Evolutionary conservation across 2,888 invertebrate genomes (phyloP), one percentile per base, ranked within the genome.

Genomic region (Morinoia aosen): DNA sequence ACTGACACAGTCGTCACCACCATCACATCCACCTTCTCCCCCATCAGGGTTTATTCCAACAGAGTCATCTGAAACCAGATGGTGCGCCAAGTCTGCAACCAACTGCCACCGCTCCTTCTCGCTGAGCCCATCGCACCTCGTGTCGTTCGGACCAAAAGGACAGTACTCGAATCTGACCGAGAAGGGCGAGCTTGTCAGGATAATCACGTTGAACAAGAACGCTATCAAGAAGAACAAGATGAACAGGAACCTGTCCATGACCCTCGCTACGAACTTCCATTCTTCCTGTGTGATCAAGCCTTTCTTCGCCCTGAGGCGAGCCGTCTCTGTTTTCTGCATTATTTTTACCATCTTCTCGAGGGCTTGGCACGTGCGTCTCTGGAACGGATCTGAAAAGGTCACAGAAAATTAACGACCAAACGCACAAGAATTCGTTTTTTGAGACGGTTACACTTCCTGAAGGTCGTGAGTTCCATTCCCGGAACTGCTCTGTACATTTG

Each of bases 181-280:
- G 90, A 58, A 96, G 5, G 96, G 96, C 10, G 96, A 96, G 76
- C 95, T 95, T 7, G 96, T 95, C 91, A 96, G 95, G 64, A 96
- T 96, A 90, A 95, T 95, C 33, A 95, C 39, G 94, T 96, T 96
- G 95, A 96, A 96, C 88, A 96, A 94, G 48, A 96, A 94, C 3
- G 96, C 95, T 25, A 57, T 64, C 33, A 95, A 48, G 88, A 93
- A 90, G 95, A 96, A 96, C 40, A 95, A 14, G 90, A 96, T 96
- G 91, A 96, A 96, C 58, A 96, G 95, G 57, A 96, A n/a, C 1
- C 96, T 95, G 91, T 96, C 96, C 40, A 96, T 33, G 12, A 96
- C 96, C 25, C 96, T 94, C 33, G 96, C 96, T 64, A 96, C n/a
- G 95, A 96, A 96, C 95, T 96, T 96, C 96, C 96, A 96, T 91